Percentiles rank a stretch among this genome's conserved stretches.
Conservation (phyloP, 2,888 invertebrate genomes). For the Melanophora roralis region DNA sequence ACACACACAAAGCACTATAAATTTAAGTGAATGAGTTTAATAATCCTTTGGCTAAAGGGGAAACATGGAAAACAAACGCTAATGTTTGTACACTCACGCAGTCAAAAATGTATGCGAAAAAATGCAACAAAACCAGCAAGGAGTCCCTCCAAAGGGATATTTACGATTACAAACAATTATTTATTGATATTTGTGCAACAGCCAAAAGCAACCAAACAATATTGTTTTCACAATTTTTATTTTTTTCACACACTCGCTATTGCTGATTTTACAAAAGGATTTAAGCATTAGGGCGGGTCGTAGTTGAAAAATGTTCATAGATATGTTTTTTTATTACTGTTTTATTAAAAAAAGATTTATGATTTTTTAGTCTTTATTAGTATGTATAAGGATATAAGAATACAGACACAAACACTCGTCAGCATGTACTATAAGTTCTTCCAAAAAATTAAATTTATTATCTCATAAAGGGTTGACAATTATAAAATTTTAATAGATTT, state of each 20-base stretch:
- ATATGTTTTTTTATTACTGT: background rate
- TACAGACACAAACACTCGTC: background rate
- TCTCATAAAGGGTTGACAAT: slow-evolving; percentile 35
- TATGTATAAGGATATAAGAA: slow-evolving; percentile 20
- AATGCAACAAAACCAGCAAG: background rate
- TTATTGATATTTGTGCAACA: slow-evolving; percentile 53
- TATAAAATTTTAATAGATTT: slow-evolving; percentile 22
- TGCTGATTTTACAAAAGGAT: slow-evolving; percentile 28
- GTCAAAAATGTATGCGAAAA: background rate
- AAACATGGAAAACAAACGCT: slow-evolving; percentile 17
- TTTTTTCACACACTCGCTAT: slow-evolving; percentile 38
- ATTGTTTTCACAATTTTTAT: slow-evolving; percentile 36
- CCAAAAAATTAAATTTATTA: slow-evolving; percentile 47
- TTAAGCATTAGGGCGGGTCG: slow-evolving; percentile 51
- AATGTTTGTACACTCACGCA: background rate
- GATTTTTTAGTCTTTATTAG: slow-evolving; percentile 32
- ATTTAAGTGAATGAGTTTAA: slow-evolving; percentile 45
- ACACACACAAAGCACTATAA: background rate
- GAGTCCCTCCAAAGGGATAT: slow-evolving; percentile 35
- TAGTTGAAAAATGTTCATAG: slow-evolving; percentile 30
- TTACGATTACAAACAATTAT: slow-evolving; percentile 48
- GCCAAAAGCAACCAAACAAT: slow-evolving; percentile 16
- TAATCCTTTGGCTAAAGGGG: slow-evolving; percentile 32
- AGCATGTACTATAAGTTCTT: background rate
- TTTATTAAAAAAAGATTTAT: slow-evolving; percentile 37